Evolutionary conservation across 2,113 vertebrate genomes (phyloP), one percentile per base, ranked within the genome.

Genomic region (Barbus barbus): DNA sequence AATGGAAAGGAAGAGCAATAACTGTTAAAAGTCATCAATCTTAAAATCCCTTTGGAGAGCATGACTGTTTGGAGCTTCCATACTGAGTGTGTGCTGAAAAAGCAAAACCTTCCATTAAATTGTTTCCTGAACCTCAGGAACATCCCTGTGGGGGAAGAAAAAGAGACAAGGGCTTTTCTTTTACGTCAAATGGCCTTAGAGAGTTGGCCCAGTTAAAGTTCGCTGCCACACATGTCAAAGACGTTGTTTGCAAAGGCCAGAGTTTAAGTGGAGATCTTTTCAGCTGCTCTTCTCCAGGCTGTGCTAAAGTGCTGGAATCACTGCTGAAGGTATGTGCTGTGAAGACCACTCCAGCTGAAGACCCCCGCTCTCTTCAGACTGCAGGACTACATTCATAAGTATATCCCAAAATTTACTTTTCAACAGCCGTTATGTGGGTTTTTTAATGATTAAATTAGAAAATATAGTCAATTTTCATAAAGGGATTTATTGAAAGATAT

Each of bases 321-420:
- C 90, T 80, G 77, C 81, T 91, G 88, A 91, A 93, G 96, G 95
- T 96, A 94, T 0, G 93, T 89, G 20, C 28, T 56, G 53, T 65
- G 76, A 76, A 78, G 75, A 80, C 65, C 20, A 16, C 53, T 56
- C 53, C 53, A 56, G 20, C 36, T 84, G 36, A 71, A 36, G 76
- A 80, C 33, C 38, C 61, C 44, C 11, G 0, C 51, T 61, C 33
- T 77, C 48, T 31, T 22, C 73, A 61, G 72, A 82, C 33, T 75
- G 56, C 61, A 82, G 36, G 78, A 82, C 14, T 76, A 51, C 72
- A 77, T 69, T 67, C 56, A 61, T 48, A 85, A 69, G 74, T 85
- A 85, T 18, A 58, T 78, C n/a, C 7, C 3, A 2, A 9, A 69
- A 28, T 73, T 24, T 61, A 61, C n/a, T 41, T 14, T 61, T 63